Conservation (phyloP, 92 coral and sea anemone genomes). For the Ricordea florida region DNA sequence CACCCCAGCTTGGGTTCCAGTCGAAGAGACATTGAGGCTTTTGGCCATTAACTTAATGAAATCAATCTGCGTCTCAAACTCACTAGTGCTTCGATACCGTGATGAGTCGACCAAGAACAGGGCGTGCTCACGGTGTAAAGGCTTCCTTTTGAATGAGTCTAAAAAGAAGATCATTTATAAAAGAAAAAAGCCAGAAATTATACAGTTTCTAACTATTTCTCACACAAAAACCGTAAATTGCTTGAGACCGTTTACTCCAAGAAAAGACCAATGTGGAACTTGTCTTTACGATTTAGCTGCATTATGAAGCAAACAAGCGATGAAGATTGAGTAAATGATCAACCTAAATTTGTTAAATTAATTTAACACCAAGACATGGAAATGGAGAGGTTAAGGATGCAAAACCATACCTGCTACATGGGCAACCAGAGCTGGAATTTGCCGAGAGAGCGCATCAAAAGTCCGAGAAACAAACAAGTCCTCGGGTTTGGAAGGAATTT, state of each 20-base stretch:
- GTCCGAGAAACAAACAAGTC: conserved; percentile 62
- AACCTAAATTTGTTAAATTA: too few species aligned
- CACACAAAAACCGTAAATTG: too few species aligned
- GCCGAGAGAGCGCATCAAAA: conserved; percentile 42
- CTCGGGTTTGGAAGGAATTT: conserved; percentile 38
- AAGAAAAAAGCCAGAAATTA: not conserved
- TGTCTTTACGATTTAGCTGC: too few species aligned
- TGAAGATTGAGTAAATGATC: too few species aligned
- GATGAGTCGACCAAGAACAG: conserved; percentile 91
- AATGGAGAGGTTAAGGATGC: too few species aligned
- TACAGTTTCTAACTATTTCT: too few species aligned
- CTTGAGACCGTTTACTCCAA: too few species aligned
- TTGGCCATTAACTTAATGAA: conserved; percentile 67
- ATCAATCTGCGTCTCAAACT: conserved; percentile 67
- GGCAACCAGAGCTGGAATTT: conserved; percentile 40
- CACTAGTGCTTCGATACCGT: conserved; percentile 42
- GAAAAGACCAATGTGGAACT: too few species aligned
- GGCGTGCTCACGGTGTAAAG: conserved; percentile 42
- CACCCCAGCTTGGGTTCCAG: conserved; percentile 84
- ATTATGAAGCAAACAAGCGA: too few species aligned
- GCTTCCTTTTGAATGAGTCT: conserved; percentile 25
- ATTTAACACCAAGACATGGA: too few species aligned
- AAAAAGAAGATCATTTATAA: not conserved
- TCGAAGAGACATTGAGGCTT: conserved; percentile 68
- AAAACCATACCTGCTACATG: conserved; percentile 54